phyloP scores from a whole-genome alignment of 2,797 vertebrate species.

The Silurus aristotelis region DNA sequence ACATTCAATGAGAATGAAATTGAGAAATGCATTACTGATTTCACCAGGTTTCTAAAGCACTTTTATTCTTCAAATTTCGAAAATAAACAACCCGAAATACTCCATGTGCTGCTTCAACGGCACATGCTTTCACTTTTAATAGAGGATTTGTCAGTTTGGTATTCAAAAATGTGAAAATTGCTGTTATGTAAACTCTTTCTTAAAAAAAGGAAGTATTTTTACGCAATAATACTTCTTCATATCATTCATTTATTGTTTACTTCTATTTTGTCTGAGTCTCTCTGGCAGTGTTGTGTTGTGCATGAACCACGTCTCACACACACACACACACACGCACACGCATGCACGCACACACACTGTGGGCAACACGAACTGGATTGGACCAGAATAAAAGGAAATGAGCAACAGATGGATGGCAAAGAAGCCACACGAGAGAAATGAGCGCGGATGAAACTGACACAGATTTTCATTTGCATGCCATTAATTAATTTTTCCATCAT shows the following conservation, averaged over 20 bases:
- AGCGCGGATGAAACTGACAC: conserved; percentile 65
- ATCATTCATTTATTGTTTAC: not conserved
- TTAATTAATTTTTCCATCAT: conserved; percentile 63
- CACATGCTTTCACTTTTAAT: not conserved
- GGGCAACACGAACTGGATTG: conserved; percentile 56
- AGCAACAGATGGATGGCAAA: conserved; percentile 75
- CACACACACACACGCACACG: not conserved
- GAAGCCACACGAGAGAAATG: conserved; percentile 68
- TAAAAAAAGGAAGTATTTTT: not conserved
- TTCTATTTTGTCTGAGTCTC: not conserved
- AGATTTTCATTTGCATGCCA: conserved; percentile 62
- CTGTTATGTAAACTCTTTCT: not conserved
- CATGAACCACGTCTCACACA: not conserved
- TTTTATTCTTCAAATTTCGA: not conserved
- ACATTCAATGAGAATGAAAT: not conserved
- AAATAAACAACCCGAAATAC: not conserved
- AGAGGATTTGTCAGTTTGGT: not conserved
- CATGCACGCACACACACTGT: not conserved
- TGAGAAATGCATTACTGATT: not conserved
- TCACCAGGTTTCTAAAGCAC: not conserved
- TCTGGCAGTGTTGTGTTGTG: not conserved
- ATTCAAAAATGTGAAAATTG: not conserved
- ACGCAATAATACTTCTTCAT: not conserved
- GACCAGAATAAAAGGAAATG: conserved; percentile 69
- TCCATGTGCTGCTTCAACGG: not conserved